Evolutionary conservation across 2,113 vertebrate genomes (phyloP).

Genomic region (Heterotis niloticus): DNA sequence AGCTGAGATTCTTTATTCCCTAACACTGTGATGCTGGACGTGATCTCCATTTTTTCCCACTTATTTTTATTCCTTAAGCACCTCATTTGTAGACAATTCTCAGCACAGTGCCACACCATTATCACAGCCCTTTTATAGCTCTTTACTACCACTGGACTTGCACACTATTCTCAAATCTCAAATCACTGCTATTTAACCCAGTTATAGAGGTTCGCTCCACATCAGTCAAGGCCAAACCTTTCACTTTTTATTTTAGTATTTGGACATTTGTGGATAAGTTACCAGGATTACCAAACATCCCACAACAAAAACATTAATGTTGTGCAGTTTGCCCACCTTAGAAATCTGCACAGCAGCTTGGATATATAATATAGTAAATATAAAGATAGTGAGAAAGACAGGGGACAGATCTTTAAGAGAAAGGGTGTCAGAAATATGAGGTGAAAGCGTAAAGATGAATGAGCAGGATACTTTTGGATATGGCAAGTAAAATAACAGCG

Average conservation of each 20-base stretch:
- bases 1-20: too few relatives aligned
- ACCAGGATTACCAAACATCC: neutral
- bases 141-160: neutral
- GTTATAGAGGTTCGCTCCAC: neutral
- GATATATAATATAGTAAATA: neutral
- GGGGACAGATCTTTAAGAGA: neutral
- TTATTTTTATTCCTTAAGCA: too few relatives aligned
- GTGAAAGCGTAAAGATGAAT: constrained; percentile 1
- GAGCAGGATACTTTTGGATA: neutral
- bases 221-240: neutral
- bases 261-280: neutral
- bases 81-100: too few relatives aligned
- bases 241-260: neutral
- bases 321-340: neutral
- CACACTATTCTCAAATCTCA: neutral
- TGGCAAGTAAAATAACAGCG: neutral
- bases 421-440: neutral
- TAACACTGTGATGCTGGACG: too few relatives aligned
- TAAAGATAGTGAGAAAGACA: neutral
- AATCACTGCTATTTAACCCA: neutral
- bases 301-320: neutral
- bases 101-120: too few relatives aligned
- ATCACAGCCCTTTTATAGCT: neutral
- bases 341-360: neutral
- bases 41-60: too few relatives aligned